Evolutionary conservation across 1,140 invertebrate species (phyloP), one percentile per base, ranked within the genome.

Genomic region (Drosophila orosa): DNA sequence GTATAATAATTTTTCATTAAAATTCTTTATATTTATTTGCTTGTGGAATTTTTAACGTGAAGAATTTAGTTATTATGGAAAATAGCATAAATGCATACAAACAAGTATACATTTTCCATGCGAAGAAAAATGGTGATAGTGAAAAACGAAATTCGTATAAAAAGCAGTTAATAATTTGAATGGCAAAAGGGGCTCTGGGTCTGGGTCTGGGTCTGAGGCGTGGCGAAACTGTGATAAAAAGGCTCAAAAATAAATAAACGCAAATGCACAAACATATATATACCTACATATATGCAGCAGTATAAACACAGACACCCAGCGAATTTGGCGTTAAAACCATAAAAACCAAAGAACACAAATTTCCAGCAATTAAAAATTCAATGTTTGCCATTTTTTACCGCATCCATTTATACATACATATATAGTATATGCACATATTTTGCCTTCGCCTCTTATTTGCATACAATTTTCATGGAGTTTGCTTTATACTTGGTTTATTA

Each of bases 361-460:
- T 82, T 79, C 55, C 65, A 87, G 79, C 79, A 87, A 86, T 87
- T 86, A 87, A 82, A 87, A 87, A 87, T 86, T 86, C 79, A 86
- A 83, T 86, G 79, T 79, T 86, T 86, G 75, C 65, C 50, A 67
- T 82, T 86, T 81, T 63, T 42, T 40, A 19, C 24, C 37, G 13
- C 55, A 39, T n/a, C 19, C 19, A 54, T 57, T 72, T 67, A 42
- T 33, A 62, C n/a, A 7, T 27, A 62, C 3, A 24, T 39, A 27
- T 22, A n/a, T 22, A 29, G 15, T 15, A 31, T 62, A 48, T 63
- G 44, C n/a, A 10, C 5, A 27, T 40, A 47, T 74, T 55, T 56
- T 67, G 5, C 25, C 48, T 59, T 77, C 52, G 5, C 40, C 33
- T 48, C 45, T 42, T 25, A 52, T 60, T 65, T 37, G 33, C 63